Conservation (phyloP, 2,888 invertebrate species). For the Drosophila buzzatii region DNA sequence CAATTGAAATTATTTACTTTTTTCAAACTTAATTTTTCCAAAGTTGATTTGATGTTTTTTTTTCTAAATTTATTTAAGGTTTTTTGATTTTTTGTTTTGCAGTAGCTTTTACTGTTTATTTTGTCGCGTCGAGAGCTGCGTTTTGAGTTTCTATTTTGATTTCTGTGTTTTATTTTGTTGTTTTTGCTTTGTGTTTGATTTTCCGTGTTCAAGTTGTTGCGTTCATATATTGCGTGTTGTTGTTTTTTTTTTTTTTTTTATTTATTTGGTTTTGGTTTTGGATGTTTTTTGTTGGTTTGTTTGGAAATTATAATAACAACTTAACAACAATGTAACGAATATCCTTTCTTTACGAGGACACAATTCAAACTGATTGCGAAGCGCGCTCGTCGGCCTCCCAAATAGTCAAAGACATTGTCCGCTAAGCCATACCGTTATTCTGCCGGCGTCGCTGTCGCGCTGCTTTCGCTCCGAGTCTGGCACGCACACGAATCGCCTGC, state of each 20-base stretch:
- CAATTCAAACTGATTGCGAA: constrained; percentile 86
- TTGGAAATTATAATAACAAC: constrained; percentile 85
- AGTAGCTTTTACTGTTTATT: constrained; percentile 28
- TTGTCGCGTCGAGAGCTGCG: constrained; percentile 34
- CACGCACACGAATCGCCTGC: constrained; percentile 36
- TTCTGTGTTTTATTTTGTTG: constrained; percentile 17
- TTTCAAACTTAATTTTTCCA: constrained; percentile 24
- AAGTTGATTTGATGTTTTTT: constrained; percentile 16
- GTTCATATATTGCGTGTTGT: constrained; percentile 40
- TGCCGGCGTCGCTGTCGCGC: constrained; percentile 68
- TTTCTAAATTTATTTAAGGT: constrained; percentile 9
- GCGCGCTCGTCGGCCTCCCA: constrained; percentile 83
- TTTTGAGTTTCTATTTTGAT: constrained; percentile 24
- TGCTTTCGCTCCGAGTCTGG: constrained; percentile 58
- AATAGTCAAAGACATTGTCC: constrained; percentile 82
- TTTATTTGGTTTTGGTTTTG: constrained; percentile 56
- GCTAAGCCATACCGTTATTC: constrained; percentile 68
- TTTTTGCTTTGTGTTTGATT: constrained; percentile 42
- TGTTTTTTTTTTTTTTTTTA: constrained; percentile 22
- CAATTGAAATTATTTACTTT: constrained; percentile 19
- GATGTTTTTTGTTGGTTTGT: constrained; percentile 70
- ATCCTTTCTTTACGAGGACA: constrained; percentile 86
- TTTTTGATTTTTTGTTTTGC: constrained; percentile 15
- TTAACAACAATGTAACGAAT: constrained; percentile 86
- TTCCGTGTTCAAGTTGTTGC: constrained; percentile 60